phyloP scores from a whole-genome alignment of 2,888 invertebrate genomes.

The Caenorhabditis sp. region DNA sequence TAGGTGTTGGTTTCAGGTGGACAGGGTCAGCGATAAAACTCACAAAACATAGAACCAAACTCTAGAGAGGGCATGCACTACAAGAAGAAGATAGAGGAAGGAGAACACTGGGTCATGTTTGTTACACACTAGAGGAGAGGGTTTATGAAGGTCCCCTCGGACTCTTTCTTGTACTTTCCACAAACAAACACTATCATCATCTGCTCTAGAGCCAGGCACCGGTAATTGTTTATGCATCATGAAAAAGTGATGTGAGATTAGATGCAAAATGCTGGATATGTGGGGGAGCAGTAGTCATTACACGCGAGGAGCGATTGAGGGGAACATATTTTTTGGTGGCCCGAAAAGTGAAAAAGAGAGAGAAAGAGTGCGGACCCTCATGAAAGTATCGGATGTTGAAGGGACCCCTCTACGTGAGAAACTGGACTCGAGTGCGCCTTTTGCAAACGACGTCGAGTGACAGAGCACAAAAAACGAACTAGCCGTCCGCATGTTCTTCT shows the following conservation, averaged over 20 bases:
- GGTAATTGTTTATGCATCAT: constrained; percentile 34
- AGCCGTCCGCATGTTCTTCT: constrained; percentile 34
- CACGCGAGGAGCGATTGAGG: neutral
- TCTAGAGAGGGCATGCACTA: too few species aligned
- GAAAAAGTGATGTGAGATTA: constrained; percentile 46
- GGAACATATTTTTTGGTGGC: constrained; percentile 4
- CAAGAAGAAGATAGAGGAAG: neutral
- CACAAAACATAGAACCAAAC: neutral
- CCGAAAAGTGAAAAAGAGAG: constrained; percentile 7
- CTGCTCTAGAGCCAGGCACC: constrained; percentile 33
- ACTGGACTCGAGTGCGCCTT: constrained; percentile 14
- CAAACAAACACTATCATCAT: constrained; percentile 24
- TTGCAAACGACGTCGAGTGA: neutral
- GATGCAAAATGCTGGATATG: constrained; percentile 4
- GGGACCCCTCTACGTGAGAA: constrained; percentile 56
- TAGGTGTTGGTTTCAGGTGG: neutral
- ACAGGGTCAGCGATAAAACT: neutral
- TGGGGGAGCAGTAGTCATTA: too few species aligned
- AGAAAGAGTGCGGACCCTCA: constrained; percentile 3
- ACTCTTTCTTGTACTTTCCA: constrained; percentile 23
- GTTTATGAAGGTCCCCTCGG: constrained; percentile 18
- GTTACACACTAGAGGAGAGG: constrained; percentile 9
- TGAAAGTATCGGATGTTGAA: constrained; percentile 59
- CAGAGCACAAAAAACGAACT: constrained; percentile 26
- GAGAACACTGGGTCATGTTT: constrained; percentile 23